Percentiles rank a stretch among this genome's conserved stretches.
These are phyloP conservation scores for Nothocercus julius DNA, from an alignment of 2,113 vertebrate genomes.

Conservation along the genomic window DNA sequence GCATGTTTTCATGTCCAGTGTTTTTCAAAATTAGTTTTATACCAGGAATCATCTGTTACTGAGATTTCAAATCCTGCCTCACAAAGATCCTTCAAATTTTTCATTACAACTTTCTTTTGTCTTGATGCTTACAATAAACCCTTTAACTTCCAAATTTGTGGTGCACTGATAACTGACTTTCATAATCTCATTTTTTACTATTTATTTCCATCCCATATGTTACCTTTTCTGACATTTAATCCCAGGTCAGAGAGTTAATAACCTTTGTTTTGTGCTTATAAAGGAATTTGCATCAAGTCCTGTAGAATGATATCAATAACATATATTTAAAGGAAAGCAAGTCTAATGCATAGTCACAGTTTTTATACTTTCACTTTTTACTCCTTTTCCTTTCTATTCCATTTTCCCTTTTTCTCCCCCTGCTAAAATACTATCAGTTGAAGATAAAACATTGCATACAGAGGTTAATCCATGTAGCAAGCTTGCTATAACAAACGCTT, in stretches of 20 bases:
- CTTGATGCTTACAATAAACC: neutral
- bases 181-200: neutral
- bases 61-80: neutral
- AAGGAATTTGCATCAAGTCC: neutral
- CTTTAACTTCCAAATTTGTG: neutral
- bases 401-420: neutral
- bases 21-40: neutral
- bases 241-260: neutral
- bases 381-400: neutral
- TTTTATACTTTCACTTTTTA: neutral
- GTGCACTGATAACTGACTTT: neutral
- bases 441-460: neutral
- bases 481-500: neutral
- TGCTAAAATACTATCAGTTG: neutral
- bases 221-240: neutral
- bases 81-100: neutral
- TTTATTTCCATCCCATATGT: neutral
- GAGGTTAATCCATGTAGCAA: neutral
- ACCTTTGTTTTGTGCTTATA: neutral
- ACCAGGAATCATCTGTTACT: fast-evolving
- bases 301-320: neutral
- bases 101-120: neutral
- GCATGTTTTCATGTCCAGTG: neutral
- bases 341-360: neutral
- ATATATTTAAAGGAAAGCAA: neutral